A percentile compares a stretch with the other conserved stretches of the same genome.
Evolutionary conservation across 1,140 invertebrate genomes (phyloP).

Genomic region (Papilio glaucus): DNA sequence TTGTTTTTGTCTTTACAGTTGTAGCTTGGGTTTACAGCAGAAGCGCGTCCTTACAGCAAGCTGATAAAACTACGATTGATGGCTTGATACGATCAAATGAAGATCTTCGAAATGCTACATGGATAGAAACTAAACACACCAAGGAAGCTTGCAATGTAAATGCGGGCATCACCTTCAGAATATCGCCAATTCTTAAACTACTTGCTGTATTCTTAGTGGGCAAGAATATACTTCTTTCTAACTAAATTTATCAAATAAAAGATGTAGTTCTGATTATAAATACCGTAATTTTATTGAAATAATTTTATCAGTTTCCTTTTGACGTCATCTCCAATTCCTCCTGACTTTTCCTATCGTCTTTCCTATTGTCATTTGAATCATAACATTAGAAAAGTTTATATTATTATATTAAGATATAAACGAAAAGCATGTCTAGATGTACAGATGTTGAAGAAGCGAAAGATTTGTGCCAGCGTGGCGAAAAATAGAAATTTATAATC

Average conservation of each 20-base stretch:
- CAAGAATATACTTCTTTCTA: not conserved
- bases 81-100: not conserved
- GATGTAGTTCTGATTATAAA: not conserved
- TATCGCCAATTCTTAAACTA: constrained; percentile 10
- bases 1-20: not conserved
- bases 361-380: too few species aligned
- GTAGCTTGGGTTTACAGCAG: constrained; percentile 15
- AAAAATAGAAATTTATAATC: too few species aligned
- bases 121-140: constrained; percentile 4
- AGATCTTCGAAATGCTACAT: constrained; percentile 16
- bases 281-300: not conserved
- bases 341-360: too few species aligned
- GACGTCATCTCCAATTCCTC: not conserved
- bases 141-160: constrained; percentile 13
- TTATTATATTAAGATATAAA: too few species aligned
- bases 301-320: not conserved
- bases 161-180: not conserved
- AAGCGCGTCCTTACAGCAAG: not conserved
- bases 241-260: constrained; percentile 17
- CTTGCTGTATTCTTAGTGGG: not conserved
- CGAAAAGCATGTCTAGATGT: too few species aligned
- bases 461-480: too few species aligned
- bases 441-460: too few species aligned
- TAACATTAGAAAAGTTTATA: too few species aligned
- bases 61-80: not conserved